Evolutionary conservation across 2,797 vertebrate species (phyloP).

Genomic region (Picus viridis): DNA sequence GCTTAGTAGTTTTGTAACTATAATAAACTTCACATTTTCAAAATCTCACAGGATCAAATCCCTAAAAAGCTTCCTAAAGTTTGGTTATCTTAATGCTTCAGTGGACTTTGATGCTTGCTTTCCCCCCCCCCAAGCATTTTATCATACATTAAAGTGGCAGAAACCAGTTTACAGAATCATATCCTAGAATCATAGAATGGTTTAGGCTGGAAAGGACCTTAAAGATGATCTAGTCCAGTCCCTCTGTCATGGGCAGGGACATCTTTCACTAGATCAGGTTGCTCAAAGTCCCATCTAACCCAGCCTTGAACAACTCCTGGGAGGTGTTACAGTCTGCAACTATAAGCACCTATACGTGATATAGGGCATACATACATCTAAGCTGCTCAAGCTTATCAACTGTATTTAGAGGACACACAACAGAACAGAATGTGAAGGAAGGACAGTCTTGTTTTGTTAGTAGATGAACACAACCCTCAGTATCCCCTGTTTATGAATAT

Average conservation of each 20-base stretch:
- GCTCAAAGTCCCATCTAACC: too few relatives aligned
- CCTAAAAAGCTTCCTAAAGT: background rate
- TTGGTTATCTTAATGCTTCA: background rate
- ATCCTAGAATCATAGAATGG: too few relatives aligned
- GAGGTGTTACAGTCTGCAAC: background rate
- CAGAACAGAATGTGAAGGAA: background rate
- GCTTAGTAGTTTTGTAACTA: background rate
- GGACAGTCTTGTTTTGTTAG: background rate
- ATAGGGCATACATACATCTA: background rate
- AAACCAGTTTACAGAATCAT: background rate
- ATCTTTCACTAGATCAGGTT: too few relatives aligned
- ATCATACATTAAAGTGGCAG: background rate
- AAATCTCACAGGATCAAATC: background rate
- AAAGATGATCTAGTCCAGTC: too few relatives aligned
- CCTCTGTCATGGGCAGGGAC: too few relatives aligned
- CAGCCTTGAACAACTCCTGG: too few relatives aligned
- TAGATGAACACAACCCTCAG: background rate
- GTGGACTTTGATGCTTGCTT: background rate
- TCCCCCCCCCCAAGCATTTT: background rate
- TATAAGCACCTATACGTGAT: background rate
- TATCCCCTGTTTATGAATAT: background rate
- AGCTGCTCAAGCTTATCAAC: background rate
- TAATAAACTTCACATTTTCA: background rate
- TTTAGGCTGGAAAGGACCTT: too few relatives aligned
- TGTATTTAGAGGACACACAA: background rate